Evolutionary conservation across 1,140 invertebrate genomes (phyloP).

Genomic region (Drosophila seguyi): DNA sequence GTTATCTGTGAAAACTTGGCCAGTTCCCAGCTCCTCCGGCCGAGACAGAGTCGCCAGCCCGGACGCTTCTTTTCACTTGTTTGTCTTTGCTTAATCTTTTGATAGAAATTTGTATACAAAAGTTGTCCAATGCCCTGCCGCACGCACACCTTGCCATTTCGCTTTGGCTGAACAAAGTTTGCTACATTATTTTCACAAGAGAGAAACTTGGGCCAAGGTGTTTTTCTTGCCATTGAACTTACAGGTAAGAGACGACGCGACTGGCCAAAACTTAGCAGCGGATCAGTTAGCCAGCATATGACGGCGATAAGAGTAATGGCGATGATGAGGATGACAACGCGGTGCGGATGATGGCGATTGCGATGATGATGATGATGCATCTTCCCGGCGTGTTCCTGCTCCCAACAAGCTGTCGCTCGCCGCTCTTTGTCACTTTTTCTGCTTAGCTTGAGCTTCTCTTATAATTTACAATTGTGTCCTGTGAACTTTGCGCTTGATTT

Average conservation of each 20-base stretch:
- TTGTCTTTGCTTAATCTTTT: slow-evolving; percentile 83
- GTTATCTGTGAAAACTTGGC: slow-evolving; percentile 73
- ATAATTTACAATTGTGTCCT: slow-evolving; percentile 78
- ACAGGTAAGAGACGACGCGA: slow-evolving; percentile 34
- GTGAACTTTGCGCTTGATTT: slow-evolving; percentile 76
- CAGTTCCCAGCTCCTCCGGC: slow-evolving; percentile 29
- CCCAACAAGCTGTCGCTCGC: slow-evolving; percentile 9
- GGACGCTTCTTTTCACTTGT: slow-evolving; percentile 65
- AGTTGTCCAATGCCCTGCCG: slow-evolving; percentile 49
- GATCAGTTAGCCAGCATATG: slow-evolving; percentile 51
- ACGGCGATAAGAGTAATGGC: slow-evolving; percentile 16
- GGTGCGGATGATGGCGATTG: background rate
- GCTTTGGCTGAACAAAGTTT: slow-evolving; percentile 64
- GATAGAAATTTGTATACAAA: slow-evolving; percentile 83
- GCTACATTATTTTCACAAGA: slow-evolving; percentile 73
- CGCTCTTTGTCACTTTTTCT: slow-evolving; percentile 62
- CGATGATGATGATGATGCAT: slow-evolving; percentile 42
- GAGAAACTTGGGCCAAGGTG: slow-evolving; percentile 64
- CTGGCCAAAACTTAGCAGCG: slow-evolving; percentile 51
- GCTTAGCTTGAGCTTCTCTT: slow-evolving; percentile 62
- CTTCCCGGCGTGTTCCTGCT: slow-evolving; percentile 8
- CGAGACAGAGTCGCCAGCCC: slow-evolving; percentile 2
- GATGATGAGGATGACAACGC: slow-evolving; percentile 19
- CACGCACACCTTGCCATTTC: slow-evolving; percentile 27
- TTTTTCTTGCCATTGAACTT: slow-evolving; percentile 76